Conservation (phyloP, 2,797 vertebrate species). For the Danio kyathit region DNA sequence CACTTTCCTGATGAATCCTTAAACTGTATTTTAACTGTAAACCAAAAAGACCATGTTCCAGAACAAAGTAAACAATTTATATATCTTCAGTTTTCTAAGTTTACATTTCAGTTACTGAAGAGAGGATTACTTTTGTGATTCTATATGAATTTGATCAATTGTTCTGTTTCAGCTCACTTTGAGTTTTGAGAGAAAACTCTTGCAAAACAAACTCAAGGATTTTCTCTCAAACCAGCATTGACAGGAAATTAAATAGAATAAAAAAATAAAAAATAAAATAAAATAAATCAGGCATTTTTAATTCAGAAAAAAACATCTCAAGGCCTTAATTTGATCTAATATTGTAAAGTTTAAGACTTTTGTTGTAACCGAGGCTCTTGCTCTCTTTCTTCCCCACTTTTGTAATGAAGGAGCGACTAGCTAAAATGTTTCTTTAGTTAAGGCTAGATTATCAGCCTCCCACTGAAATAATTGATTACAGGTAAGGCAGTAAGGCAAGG, state of each 20-base stretch:
- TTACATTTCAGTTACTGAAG: too few relatives aligned
- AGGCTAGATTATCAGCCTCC: constrained; percentile 64
- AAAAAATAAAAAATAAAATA: background rate
- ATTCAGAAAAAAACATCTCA: background rate
- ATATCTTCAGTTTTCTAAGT: too few relatives aligned
- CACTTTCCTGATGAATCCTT: too few relatives aligned
- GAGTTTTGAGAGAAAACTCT: background rate
- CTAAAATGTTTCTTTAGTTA: constrained; percentile 66
- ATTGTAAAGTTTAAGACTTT: background rate
- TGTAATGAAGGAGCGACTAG: constrained; percentile 59
- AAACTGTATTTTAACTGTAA: too few relatives aligned
- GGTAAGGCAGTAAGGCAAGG: constrained; percentile 62
- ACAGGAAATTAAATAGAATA: background rate
- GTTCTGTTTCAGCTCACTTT: background rate
- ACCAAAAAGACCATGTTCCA: too few relatives aligned
- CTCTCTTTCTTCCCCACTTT: constrained; percentile 31
- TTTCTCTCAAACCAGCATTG: background rate
- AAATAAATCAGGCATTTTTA: background rate
- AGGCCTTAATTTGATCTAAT: background rate
- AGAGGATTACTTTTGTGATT: background rate
- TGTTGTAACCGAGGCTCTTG: background rate
- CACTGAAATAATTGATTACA: constrained; percentile 67
- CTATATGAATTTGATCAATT: background rate
- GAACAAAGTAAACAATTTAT: too few relatives aligned
- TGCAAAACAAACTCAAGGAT: background rate